Conservation (phyloP, 2,888 invertebrate genomes). For the Nomada ferruginata region DNA sequence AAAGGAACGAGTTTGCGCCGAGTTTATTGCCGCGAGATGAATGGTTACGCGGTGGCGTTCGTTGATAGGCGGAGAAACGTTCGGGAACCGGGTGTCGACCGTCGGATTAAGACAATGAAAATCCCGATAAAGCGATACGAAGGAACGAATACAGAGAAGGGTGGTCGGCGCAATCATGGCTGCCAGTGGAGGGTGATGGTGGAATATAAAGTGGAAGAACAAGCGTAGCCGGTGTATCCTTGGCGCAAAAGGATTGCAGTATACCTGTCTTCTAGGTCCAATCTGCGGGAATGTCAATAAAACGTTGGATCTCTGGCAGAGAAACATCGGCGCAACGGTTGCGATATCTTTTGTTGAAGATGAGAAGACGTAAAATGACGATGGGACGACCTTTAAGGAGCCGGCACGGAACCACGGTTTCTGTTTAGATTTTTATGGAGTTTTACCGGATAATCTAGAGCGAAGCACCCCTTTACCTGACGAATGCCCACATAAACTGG, state of each 20-base stretch:
- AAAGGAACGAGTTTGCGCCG: background rate
- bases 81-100: constrained; percentile 25
- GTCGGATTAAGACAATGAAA: constrained; percentile 36
- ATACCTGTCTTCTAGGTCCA: constrained; percentile 56
- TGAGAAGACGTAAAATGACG: constrained; percentile 68
- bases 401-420: constrained; percentile 15
- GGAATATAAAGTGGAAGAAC: constrained; percentile 56
- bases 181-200: too few relatives aligned
- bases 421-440: constrained; percentile 70
- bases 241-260: constrained; percentile 60
- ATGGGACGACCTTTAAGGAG: constrained; percentile 62
- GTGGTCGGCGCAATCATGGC: background rate
- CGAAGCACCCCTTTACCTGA: constrained; percentile 47
- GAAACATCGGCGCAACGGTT: constrained; percentile 42
- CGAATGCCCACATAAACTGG: constrained; percentile 57
- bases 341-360: constrained; percentile 63
- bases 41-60: constrained; percentile 9
- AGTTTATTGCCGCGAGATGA: constrained; percentile 23
- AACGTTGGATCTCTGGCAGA: constrained; percentile 58
- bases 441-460: constrained; percentile 63
- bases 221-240: constrained; percentile 17
- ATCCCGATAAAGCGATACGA: constrained; percentile 9
- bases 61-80: constrained; percentile 15
- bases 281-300: constrained; percentile 68
- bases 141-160: constrained; percentile 8